Base-by-base conservation (phyloP, 2,888 invertebrate species). In the Drosophila austrosaltans region DNA sequence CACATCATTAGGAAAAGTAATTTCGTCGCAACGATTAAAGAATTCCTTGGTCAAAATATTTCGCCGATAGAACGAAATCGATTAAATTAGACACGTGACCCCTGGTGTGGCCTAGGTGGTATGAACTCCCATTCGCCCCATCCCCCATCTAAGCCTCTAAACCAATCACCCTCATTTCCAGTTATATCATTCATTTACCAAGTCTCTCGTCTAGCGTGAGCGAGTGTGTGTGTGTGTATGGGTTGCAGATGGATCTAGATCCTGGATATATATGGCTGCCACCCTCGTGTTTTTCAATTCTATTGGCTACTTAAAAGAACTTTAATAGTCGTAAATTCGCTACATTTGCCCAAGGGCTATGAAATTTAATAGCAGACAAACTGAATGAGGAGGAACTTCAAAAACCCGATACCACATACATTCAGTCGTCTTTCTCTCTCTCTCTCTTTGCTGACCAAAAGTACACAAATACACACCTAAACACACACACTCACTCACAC, bases 251-350 rank as follows among this genome's bases (percentile, higher is more conserved):
- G 22, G 44, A 22, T 58, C 40, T 58, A 25, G 42, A 22, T 25
- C 22, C 36, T 16, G 20, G 36, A 7, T 36, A 39, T 42, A 22
- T 39, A 22, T 48, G 16, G 32, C 40, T 44, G 5, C 44, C 62
- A 54, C 61, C 65, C 59, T 59, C 39, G 30, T 59, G 53, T 42
- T 65, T 66, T 73, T 60, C 63, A 64, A 48, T 74, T 69, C 61
- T 62, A 76, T 65, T 58, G 67, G 79, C 80, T 81, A 84, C 82
- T 80, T 81, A 80, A 80, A 82, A 82, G 84, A 82, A 82, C 77
- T 87, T 82, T 54, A 85, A 87, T 59, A 85, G 83, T 77, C 88
- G 82, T 82, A 85, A 85, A 87, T 85, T 82, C 73, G 73, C 68
- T 68, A 71, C 82, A 85, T 87, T 22, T 54, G 30, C 54, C 72